Evolutionary conservation across 2,888 invertebrate species (phyloP).

Genomic region (Rugalucina vietnamica): DNA sequence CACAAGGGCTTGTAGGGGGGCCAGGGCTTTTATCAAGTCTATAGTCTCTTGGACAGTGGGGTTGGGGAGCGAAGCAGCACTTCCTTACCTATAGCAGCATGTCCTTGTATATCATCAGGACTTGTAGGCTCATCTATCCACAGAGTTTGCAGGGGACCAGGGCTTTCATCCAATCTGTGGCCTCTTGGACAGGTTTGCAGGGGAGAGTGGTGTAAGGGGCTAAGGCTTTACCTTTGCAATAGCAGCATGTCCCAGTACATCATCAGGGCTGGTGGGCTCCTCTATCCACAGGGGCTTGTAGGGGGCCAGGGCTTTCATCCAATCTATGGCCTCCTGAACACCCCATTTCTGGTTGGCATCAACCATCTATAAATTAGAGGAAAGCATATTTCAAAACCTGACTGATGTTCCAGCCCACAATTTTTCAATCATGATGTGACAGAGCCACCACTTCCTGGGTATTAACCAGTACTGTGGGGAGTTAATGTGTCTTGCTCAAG

Average conservation of each 20-base stretch:
- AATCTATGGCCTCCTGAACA: constrained; percentile 92
- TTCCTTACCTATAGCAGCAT: constrained; percentile 91
- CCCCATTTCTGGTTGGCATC: constrained; percentile 88
- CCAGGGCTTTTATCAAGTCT: constrained; percentile 92
- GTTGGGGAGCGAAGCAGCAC: constrained; percentile 83
- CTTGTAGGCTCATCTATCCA: constrained; percentile 98
- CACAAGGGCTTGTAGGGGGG: constrained; percentile 90
- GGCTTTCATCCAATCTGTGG: constrained; percentile 93
- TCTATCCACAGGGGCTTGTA: constrained; percentile 94
- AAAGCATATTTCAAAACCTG: too few relatives aligned
- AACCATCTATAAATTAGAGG: constrained; percentile 71
- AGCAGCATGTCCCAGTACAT: constrained; percentile 92
- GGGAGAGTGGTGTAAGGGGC: not conserved
- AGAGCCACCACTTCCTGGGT: too few relatives aligned
- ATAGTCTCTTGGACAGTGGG: constrained; percentile 95
- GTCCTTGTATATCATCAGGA: constrained; percentile 94
- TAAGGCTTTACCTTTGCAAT: constrained; percentile 88
- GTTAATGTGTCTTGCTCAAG: too few relatives aligned
- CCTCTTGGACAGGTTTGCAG: constrained; percentile 88
- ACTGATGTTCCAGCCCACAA: too few relatives aligned
- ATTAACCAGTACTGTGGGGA: too few relatives aligned
- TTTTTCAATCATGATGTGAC: too few relatives aligned
- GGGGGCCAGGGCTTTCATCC: constrained; percentile 91
- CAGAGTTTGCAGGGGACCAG: constrained; percentile 89
- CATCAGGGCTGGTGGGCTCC: constrained; percentile 96